Evolutionary conservation across 2,113 vertebrate genomes (phyloP).

Genomic region (Monopterus albus): DNA sequence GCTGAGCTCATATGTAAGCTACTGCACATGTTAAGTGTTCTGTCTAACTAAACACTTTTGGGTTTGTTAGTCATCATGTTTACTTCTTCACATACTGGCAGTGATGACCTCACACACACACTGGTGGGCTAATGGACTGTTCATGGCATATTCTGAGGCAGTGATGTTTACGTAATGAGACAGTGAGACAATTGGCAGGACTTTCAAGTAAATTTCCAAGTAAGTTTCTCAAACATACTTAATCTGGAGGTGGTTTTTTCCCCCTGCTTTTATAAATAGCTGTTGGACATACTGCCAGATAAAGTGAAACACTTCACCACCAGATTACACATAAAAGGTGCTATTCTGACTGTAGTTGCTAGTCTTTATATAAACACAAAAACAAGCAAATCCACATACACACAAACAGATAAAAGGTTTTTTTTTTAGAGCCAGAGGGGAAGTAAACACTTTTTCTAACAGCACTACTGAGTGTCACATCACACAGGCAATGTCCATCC

Average conservation of each 20-base stretch:
- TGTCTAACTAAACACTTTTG: slow-evolving; percentile 3
- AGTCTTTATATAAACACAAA: not conserved
- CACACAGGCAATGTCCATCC: not conserved
- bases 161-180: slow-evolving; percentile 20
- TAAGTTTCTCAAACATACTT: slow-evolving; percentile 32
- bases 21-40: not conserved
- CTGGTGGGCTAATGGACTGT: slow-evolving; percentile 16
- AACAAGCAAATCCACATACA: not conserved
- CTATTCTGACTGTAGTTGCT: not conserved
- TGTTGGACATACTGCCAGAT: slow-evolving; percentile 16
- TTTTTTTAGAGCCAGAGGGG: slow-evolving; percentile 14
- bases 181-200: slow-evolving; percentile 1
- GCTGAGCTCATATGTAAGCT: too few relatives aligned
- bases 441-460: slow-evolving; percentile 12
- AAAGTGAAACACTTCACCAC: slow-evolving; percentile 21
- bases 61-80: slow-evolving; percentile 44
- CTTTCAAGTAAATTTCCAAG: slow-evolving; percentile 34
- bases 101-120: slow-evolving; percentile 44
- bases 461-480: not conserved
- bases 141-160: slow-evolving; percentile 27
- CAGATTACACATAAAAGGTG: too few relatives aligned
- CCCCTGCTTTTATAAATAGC: slow-evolving; percentile 43
- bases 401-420: not conserved
- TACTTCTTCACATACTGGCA: slow-evolving; percentile 39
- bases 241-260: slow-evolving; percentile 26